Percentiles rank a stretch among this genome's conserved stretches.
phyloP scores from a whole-genome alignment of 2,888 invertebrate genomes.

The Agonopterix arenella region DNA sequence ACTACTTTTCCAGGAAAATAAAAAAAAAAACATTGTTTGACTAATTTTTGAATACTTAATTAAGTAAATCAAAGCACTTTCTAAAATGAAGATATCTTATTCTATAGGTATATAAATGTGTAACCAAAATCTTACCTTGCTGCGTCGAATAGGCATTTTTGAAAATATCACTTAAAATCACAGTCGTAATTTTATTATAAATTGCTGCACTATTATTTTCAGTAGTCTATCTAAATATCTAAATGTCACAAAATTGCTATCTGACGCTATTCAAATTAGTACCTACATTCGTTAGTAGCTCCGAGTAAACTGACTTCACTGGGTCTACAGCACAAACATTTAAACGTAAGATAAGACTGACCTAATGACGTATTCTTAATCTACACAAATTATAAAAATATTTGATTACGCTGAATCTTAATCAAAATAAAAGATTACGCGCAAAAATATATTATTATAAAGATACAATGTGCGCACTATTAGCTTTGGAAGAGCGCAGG shows the following conservation, averaged over 20 bases:
- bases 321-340: slow-evolving; percentile 68
- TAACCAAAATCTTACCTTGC: slow-evolving; percentile 48
- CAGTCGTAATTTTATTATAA: slow-evolving; percentile 5
- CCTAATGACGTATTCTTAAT: slow-evolving; percentile 66
- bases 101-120: no score
- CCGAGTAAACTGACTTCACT: slow-evolving; percentile 65
- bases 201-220: slow-evolving; percentile 8
- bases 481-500: slow-evolving; percentile 19
- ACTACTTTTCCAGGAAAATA: no score
- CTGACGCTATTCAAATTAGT: slow-evolving; percentile 33
- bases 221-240: slow-evolving; percentile 4
- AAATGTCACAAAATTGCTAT: slow-evolving; percentile 13
- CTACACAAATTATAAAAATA: slow-evolving; percentile 62
- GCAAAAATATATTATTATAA: slow-evolving; percentile 29
- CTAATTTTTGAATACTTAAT: no score
- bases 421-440: slow-evolving; percentile 62
- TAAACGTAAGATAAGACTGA: slow-evolving; percentile 72
- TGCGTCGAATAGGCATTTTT: slow-evolving; percentile 67
- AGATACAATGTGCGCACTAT: slow-evolving; percentile 32
- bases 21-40: no score
- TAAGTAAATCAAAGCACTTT: no score
- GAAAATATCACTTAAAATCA: slow-evolving; percentile 21
- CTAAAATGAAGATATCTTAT: no score
- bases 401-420: slow-evolving; percentile 47
- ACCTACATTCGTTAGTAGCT: slow-evolving; percentile 44